A percentile compares a stretch with the other conserved stretches of the same genome.
Evolutionary conservation across 2,888 invertebrate species (phyloP).

Genomic region (Pyrrhia umbra): DNA sequence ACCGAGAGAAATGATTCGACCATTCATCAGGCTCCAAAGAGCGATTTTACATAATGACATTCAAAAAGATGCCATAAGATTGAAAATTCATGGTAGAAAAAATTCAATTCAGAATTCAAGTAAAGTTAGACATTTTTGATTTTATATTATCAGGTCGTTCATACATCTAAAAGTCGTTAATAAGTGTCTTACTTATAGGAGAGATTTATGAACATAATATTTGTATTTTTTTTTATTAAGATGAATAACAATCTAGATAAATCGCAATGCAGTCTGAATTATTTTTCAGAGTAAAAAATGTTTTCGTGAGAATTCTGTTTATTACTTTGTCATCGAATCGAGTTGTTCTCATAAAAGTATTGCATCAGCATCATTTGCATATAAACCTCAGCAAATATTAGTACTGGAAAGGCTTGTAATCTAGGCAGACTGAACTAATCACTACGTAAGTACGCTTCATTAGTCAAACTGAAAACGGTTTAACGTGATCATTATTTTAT

Average conservation of each 20-base stretch:
- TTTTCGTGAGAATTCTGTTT: background rate
- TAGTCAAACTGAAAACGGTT: constrained; percentile 39
- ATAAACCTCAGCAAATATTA: constrained; percentile 23
- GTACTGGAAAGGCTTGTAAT: constrained; percentile 21
- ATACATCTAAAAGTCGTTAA: background rate
- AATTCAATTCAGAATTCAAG: background rate
- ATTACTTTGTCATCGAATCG: background rate
- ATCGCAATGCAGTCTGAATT: background rate
- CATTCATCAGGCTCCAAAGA: constrained; percentile 24
- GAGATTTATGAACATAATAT: background rate
- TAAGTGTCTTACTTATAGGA: background rate
- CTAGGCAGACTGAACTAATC: constrained; percentile 39
- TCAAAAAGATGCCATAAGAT: constrained; percentile 15
- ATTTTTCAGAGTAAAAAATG: background rate
- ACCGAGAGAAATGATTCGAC: constrained; percentile 10
- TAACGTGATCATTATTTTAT: constrained; percentile 31
- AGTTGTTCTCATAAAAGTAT: no score
- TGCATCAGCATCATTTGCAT: constrained; percentile 20
- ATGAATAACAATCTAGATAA: background rate
- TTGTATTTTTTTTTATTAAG: no score
- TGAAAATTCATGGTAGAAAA: constrained; percentile 1
- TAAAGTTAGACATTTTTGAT: background rate
- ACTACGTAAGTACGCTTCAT: constrained; percentile 44
- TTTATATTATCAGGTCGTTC: background rate
- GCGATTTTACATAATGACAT: constrained; percentile 36